Evolutionary conservation across 2,888 invertebrate genomes (phyloP), one percentile per base, ranked within the genome.

Genomic region (Phytoseiulus persimilis): DNA sequence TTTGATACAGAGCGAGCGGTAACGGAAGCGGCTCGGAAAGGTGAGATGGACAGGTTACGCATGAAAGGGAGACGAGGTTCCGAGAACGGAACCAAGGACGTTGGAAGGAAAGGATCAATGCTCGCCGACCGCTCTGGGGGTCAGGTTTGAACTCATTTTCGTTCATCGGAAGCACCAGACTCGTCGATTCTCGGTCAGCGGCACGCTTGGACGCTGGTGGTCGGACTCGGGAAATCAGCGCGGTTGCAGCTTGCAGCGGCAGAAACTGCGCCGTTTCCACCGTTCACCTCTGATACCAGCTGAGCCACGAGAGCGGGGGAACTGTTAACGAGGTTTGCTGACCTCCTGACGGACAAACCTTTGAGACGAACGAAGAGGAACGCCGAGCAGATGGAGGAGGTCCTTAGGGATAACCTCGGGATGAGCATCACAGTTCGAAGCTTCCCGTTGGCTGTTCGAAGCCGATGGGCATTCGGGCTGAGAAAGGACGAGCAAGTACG

Each of bases 331-430:
- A 28, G 65, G 28, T 65, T 65, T 65, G 65, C 65, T 65, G 65
- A 65, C 65, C 65, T 65, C 18, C 65, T 65, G 65, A 65, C 65
- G 18, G 33, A 84, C 84, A 23, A 39, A 87, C 87, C 87, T 87
- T 33, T 87, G 87, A 33, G 87, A 39, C 33, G 87, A 39, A 32
- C 87, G 87, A 87, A 87, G 87, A n/a, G 87, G 87, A 9, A 87
- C 32, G 18, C 87, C 87, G 33, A 87, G 87, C 32, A 87, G 87
- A 32, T 87, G 45, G 87, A 87, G 87, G n/a, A 87, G 87, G 33
- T 87, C 87, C 39, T 45, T 33, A 33, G 87, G 87, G n/a, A 87
- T 33, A 33, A 45, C 87, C n/a, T 87, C 87, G 32, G 87, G 45
- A 45, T 33, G 6, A n/a, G n/a, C 87, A 33, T 33, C 39, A 33